Evolutionary conservation across 2,113 vertebrate species (phyloP).

Genomic region (Saccopteryx bilineata): DNA sequence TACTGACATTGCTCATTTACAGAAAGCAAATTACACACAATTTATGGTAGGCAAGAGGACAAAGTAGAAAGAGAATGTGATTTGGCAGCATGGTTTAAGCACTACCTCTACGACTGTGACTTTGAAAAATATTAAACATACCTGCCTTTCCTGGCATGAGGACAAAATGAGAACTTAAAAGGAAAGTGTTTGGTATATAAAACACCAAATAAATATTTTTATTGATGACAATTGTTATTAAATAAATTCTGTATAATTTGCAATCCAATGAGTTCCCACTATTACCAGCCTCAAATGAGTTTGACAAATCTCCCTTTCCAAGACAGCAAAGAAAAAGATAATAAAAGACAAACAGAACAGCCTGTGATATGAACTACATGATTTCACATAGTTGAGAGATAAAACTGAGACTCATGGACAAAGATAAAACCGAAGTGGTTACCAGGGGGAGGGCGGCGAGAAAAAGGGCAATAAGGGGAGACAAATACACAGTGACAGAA

Average conservation of each 20-base stretch:
- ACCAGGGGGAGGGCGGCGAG: too few relatives aligned
- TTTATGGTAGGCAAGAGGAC: background rate
- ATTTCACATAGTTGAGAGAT: too few relatives aligned
- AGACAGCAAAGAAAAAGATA: background rate
- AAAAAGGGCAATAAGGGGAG: too few relatives aligned
- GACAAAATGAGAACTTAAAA: constrained; percentile 34
- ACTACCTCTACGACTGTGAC: background rate
- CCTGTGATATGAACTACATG: background rate
- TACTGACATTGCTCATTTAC: background rate
- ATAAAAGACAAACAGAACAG: background rate
- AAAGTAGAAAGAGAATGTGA: background rate
- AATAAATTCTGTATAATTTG: background rate
- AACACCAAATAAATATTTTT: background rate
- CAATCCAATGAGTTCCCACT: background rate
- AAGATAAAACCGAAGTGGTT: too few relatives aligned
- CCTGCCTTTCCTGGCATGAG: constrained; percentile 2
- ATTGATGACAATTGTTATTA: background rate
- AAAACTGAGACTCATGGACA: too few relatives aligned
- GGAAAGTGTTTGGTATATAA: background rate
- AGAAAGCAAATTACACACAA: background rate
- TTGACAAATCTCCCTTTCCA: background rate
- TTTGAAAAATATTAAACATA: constrained; percentile 31
- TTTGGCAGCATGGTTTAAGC: background rate
- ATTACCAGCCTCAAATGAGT: background rate
- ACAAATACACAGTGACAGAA: too few relatives aligned